A percentile compares a stretch with the other conserved stretches of the same genome.
Conservation (phyloP, 2,797 vertebrate genomes). For the Lycodopsis pacificus region DNA sequence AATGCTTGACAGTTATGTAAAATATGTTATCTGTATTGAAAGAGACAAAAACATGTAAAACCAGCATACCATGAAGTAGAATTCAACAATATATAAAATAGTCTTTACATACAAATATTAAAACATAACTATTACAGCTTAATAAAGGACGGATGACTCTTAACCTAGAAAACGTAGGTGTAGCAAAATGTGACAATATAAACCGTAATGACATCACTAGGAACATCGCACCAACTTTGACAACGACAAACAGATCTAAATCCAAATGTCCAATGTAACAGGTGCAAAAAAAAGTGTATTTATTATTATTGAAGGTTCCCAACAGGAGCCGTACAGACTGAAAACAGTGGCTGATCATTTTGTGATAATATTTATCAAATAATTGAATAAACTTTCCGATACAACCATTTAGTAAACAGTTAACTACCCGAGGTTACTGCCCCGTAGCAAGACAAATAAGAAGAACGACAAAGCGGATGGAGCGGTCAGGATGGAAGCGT, state of each 20-base stretch:
- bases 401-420: constrained; percentile 2
- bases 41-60: constrained; percentile 1
- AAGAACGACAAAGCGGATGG: constrained; percentile 38
- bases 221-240: neutral
- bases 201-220: neutral
- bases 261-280: neutral
- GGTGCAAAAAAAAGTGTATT: neutral
- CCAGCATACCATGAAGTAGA: constrained; percentile 3
- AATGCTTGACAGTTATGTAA: constrained; percentile 13
- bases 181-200: constrained; percentile 11
- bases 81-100: neutral
- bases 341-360: neutral
- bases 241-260: neutral
- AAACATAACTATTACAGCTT: constrained; percentile 8
- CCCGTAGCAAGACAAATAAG: constrained; percentile 38
- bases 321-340: neutral
- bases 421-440: neutral
- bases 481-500: constrained; percentile 54
- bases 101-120: neutral
- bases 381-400: neutral
- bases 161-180: neutral
- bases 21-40: constrained; percentile 25
- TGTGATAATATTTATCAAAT: constrained; percentile 1
- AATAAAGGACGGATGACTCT: neutral
- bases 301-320: neutral